These are phyloP conservation scores for Delia radicum DNA, from an alignment of 1,140 invertebrate genomes.

Conservation along the genomic window DNA sequence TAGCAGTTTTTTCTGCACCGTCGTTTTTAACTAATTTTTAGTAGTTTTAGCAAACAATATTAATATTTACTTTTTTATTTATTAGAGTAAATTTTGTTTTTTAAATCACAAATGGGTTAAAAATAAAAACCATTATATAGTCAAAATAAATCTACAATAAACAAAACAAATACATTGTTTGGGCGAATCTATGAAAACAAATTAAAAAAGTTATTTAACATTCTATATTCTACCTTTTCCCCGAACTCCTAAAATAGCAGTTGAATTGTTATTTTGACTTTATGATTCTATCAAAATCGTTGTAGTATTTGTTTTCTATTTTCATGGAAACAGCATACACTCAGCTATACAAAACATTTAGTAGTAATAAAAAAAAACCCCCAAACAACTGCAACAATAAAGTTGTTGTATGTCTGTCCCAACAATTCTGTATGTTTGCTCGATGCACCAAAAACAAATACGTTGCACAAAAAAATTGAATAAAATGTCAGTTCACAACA, in stretches of 20 bases:
- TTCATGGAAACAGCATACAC: neutral
- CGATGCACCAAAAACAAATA: neutral
- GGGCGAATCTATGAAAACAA: neutral
- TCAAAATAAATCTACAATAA: neutral
- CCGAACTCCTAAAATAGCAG: neutral
- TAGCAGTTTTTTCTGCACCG: too few species aligned
- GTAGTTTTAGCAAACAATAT: too few species aligned
- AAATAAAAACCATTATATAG: neutral
- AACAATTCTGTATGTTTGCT: neutral
- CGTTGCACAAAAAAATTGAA: neutral
- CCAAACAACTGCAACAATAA: conserved; percentile 14
- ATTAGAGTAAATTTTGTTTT: too few species aligned
- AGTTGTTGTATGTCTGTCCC: neutral
- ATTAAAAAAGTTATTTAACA: neutral
- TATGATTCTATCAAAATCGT: conserved; percentile 23
- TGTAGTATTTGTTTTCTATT: neutral
- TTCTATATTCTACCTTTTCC: neutral
- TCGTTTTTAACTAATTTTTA: too few species aligned
- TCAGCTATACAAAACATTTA: neutral
- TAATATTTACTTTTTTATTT: too few species aligned
- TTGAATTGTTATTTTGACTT: conserved; percentile 15
- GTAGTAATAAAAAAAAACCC: conserved; percentile 19
- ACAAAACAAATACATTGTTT: neutral
- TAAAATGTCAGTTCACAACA: neutral
- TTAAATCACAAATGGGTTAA: neutral